Evolutionary conservation across 1,140 invertebrate species (phyloP), one percentile per base, ranked within the genome.

Genomic region (Ceratina australensis): DNA sequence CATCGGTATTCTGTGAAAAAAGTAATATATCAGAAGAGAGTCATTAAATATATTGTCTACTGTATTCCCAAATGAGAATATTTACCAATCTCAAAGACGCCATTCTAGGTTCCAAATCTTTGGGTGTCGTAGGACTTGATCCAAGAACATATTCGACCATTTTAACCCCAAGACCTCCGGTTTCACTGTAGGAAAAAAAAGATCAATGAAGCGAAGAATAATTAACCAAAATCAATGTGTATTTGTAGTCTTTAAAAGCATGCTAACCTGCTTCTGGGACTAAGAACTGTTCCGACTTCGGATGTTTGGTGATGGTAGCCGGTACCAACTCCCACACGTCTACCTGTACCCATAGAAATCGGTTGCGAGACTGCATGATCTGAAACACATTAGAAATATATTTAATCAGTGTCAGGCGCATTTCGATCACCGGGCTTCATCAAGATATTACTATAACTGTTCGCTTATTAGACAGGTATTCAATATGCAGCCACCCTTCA

Each of bases 101-200:
- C 94, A 97, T 95, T 77, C 96, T 93, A 28, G 94, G 94, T 87
- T 97, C 96, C 78, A 95, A 86, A 79, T 94, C 93, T 78, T 92
- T 92, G n/a, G 94, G 93, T 72, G 94, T 95, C 54, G 97, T 98
- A 13, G 98, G 98, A 64, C 98, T 98, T 72, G 96, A 96, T 72
- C 96, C 96, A 78, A 99, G 94, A 59, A 99, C 97, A 90, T 99
- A 99, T 92, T 99, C 98, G n/a, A 98, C 98, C 97, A 99, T 99
- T 93, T 99, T 99, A 68, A 98, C 97, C 71, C 97, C 97, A 68
- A 99, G 94, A 47, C 97, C 97, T 72, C 96, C 94, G 78, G 96
- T 96, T 84, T 95, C 95, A 75, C 92, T 92, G 85, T 16, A 88
- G 89, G 73, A 20, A 42, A 60, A 20, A 52, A 61, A 0, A 67